Percentiles rank a stretch among this genome's conserved stretches.
Conservation (phyloP, 2,888 invertebrate genomes). For the Loripinus fragilis region DNA sequence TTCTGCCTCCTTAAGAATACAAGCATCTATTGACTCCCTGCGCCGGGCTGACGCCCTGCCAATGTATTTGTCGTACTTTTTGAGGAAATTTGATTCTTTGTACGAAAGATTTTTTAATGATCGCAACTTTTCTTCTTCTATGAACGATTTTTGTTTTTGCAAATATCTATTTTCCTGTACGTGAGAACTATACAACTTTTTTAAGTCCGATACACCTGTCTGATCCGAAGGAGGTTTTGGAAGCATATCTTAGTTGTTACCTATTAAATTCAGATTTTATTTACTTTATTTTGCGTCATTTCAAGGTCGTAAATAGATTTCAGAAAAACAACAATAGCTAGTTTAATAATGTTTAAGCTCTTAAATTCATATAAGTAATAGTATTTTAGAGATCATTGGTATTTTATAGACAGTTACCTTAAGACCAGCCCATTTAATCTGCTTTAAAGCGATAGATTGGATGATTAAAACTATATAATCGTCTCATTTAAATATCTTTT, state of each 20-base stretch:
- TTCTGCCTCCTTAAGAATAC: not conserved
- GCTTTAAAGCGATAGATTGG: not conserved
- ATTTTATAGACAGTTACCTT: not conserved
- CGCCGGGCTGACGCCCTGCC: not conserved
- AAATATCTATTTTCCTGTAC: constrained; percentile 39
- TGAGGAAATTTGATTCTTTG: not conserved
- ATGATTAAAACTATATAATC: not conserved
- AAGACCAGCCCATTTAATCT: constrained; percentile 6
- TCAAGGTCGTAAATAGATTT: not conserved
- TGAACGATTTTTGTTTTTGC: constrained; percentile 33
- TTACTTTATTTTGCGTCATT: not conserved
- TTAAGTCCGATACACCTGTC: constrained; percentile 19
- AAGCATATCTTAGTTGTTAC: not conserved
- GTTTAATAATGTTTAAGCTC: not conserved
- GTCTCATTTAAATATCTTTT: not conserved
- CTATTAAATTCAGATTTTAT: not conserved
- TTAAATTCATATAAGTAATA: not conserved
- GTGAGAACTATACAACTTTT: constrained; percentile 42
- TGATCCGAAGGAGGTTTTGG: not conserved
- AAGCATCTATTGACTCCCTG: not conserved
- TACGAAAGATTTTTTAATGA: constrained; percentile 27
- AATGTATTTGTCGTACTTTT: constrained; percentile 11
- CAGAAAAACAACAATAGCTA: not conserved
- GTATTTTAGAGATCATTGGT: not conserved
- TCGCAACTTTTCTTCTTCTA: constrained; percentile 39